Conservation (phyloP, 2,888 invertebrate genomes). For the Danaus chrysippus region DNA sequence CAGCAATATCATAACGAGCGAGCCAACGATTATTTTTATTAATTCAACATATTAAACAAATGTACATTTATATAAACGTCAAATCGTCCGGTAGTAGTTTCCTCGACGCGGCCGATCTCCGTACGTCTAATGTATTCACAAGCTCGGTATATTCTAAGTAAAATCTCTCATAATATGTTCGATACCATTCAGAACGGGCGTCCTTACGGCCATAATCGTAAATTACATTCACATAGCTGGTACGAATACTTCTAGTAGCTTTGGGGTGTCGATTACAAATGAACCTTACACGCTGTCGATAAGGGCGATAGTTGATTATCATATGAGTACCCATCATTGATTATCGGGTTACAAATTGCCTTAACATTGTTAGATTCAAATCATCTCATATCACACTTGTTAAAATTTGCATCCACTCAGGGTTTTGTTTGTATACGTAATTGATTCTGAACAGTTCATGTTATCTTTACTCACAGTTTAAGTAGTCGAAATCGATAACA, state of each 20-base stretch:
- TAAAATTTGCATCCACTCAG: slow-evolving; percentile 19
- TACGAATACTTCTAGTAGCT: slow-evolving; percentile 51
- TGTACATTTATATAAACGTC: too few species aligned
- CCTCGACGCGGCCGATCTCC: not conserved
- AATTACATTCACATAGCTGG: slow-evolving; percentile 51
- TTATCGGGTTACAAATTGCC: slow-evolving; percentile 29
- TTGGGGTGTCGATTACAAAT: slow-evolving; percentile 16
- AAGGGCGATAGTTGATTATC: slow-evolving; percentile 10
- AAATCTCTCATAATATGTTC: slow-evolving; percentile 46
- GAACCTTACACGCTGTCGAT: not conserved
- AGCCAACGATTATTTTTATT: too few species aligned
- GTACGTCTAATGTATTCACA: slow-evolving; percentile 34
- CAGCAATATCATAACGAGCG: too few species aligned
- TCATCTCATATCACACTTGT: slow-evolving; percentile 24
- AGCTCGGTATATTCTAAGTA: slow-evolving; percentile 36
- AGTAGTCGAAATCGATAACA: too few species aligned
- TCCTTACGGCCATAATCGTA: slow-evolving; percentile 46
- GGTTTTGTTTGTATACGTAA: not conserved
- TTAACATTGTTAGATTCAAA: slow-evolving; percentile 31
- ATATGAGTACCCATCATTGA: not conserved
- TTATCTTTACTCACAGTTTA: not conserved
- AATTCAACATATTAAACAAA: too few species aligned
- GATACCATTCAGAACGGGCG: slow-evolving; percentile 50
- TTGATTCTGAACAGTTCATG: not conserved
- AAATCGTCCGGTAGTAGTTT: too few species aligned